Conservation (phyloP, 2,888 invertebrate species). For the Coenonympha arcania region DNA sequence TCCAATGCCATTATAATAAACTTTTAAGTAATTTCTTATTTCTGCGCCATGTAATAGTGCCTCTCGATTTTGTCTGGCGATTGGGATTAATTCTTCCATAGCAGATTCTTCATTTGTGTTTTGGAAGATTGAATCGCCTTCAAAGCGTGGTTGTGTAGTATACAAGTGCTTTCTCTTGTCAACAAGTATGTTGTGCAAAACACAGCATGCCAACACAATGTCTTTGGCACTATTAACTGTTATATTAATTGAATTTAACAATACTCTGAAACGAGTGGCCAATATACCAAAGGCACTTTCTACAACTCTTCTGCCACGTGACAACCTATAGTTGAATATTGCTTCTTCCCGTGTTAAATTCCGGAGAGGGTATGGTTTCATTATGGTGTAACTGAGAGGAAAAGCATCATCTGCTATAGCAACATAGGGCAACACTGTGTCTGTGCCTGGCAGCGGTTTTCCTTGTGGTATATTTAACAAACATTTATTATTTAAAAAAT, state of each 20-base stretch:
- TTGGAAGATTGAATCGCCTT: not conserved
- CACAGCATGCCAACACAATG: not conserved
- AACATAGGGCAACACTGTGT: not conserved
- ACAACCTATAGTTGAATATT: too few relatives aligned
- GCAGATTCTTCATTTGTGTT: not conserved
- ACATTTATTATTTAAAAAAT: not conserved
- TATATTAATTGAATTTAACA: too few relatives aligned
- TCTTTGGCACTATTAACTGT: too few relatives aligned
- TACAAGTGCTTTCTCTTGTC: not conserved
- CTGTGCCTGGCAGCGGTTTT: not conserved
- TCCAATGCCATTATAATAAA: not conserved
- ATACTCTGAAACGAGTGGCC: too few relatives aligned
- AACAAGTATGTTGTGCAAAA: not conserved
- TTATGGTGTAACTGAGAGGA: not conserved
- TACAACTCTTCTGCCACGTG: too few relatives aligned
- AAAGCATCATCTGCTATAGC: too few relatives aligned
- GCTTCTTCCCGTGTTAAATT: not conserved
- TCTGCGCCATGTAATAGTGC: too few relatives aligned
- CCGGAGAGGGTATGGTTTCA: not conserved
- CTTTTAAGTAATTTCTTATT: not conserved
- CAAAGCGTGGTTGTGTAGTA: too few relatives aligned
- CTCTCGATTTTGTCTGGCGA: not conserved
- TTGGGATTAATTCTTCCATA: not conserved
- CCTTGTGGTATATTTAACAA: not conserved
- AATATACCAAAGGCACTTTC: too few relatives aligned